phyloP scores from a whole-genome alignment of 2,888 invertebrate species.

The Arrhopalites spinosus region DNA sequence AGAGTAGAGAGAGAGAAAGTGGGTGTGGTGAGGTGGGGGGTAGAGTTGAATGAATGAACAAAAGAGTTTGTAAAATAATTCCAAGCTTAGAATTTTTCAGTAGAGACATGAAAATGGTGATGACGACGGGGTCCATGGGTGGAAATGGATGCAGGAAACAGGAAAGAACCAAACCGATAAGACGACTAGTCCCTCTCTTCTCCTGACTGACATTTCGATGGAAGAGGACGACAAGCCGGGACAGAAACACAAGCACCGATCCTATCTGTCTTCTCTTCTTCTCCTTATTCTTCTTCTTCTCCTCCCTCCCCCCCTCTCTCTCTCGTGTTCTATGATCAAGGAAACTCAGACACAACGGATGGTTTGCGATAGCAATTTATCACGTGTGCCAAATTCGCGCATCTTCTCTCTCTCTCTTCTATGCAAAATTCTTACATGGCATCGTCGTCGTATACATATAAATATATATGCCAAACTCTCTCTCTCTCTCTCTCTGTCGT shows the following conservation, averaged over 20 bases:
- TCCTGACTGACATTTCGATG: slow-evolving; percentile 22
- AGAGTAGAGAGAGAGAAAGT: neutral
- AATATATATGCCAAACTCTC: neutral
- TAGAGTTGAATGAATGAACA: slow-evolving; percentile 11
- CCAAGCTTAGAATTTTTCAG: neutral
- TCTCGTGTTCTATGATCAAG: slow-evolving; percentile 4
- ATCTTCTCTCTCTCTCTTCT: slow-evolving; percentile 11
- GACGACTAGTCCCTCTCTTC: slow-evolving; percentile 14
- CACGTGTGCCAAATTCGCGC: slow-evolving; percentile 33
- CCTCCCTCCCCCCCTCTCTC: neutral
- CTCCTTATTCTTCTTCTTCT: neutral
- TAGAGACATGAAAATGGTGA: neutral
- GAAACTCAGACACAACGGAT: slow-evolving; percentile 30
- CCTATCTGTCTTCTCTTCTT: neutral
- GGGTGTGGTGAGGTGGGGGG: neutral
- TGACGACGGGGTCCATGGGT: neutral
- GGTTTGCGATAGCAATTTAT: slow-evolving; percentile 27
- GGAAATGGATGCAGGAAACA: slow-evolving; percentile 35
- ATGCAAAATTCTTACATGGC: neutral
- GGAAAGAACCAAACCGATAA: slow-evolving; percentile 31
- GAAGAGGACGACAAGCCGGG: slow-evolving; percentile 7
- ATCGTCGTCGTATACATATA: too few species aligned
- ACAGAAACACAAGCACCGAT: slow-evolving; percentile 6
- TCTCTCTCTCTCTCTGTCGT: slow-evolving; percentile 9
- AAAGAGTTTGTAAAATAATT: slow-evolving; percentile 8